phyloP scores from a whole-genome alignment of 2,113 vertebrate species.

The Grallaria varia region DNA sequence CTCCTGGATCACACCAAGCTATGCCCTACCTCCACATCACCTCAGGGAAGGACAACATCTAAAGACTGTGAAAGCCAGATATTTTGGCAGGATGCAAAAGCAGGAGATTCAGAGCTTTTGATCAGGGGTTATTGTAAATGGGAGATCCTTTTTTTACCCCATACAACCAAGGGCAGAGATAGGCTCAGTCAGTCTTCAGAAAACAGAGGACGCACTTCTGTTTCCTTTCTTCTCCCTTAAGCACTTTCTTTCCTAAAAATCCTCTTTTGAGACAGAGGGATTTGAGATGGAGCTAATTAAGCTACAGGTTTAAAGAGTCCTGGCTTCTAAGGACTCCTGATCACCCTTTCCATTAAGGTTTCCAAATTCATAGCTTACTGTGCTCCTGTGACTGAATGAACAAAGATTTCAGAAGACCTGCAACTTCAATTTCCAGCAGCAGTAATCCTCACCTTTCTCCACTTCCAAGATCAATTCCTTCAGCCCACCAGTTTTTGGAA shows the following conservation, averaged over 20 bases:
- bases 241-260: neutral
- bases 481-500: neutral
- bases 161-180: neutral
- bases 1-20: neutral
- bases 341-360: neutral
- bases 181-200: neutral
- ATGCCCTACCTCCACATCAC: neutral
- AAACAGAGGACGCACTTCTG: neutral
- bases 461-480: neutral
- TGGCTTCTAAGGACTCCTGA: neutral
- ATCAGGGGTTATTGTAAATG: neutral
- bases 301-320: neutral
- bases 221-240: neutral
- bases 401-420: neutral
- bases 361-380: neutral
- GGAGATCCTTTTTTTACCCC: neutral
- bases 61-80: neutral
- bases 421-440: neutral
- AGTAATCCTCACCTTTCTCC: neutral
- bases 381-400: neutral
- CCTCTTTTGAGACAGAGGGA: neutral
- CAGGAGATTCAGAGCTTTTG: neutral
- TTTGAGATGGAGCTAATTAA: neutral
- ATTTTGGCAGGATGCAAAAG: neutral
- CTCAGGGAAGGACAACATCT: neutral